Percentiles rank a stretch among this genome's conserved stretches.
These are phyloP conservation scores for Grammomys dolichurus DNA, from an alignment of 2,113 vertebrate species.

Conservation along the genomic window DNA sequence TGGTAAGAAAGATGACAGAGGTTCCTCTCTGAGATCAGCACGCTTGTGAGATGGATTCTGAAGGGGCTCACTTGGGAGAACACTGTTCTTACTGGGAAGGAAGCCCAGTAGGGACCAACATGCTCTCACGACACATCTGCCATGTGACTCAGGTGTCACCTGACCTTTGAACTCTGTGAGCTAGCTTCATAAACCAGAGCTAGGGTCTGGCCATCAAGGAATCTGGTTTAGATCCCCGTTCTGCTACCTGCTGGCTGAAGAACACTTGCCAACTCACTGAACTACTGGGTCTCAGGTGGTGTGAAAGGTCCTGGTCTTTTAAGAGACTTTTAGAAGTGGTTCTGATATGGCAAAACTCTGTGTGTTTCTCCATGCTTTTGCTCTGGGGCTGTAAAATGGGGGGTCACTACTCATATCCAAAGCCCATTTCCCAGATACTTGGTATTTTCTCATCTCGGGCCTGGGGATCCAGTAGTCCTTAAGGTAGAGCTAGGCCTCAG, in stretches of 20 bases:
- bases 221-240: not conserved
- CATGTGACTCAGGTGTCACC: not conserved
- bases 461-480: too few species aligned
- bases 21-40: not conserved
- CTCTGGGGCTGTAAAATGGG: not conserved
- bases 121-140: not conserved
- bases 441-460: not conserved
- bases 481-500: not conserved
- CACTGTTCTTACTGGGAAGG: fast-evolving
- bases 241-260: not conserved
- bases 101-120: not conserved
- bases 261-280: not conserved
- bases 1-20: not conserved
- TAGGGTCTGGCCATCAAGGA: not conserved
- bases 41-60: not conserved
- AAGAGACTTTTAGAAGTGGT: not conserved
- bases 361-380: not conserved
- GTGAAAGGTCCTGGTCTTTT: not conserved
- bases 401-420: not conserved
- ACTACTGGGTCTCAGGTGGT: fast-evolving
- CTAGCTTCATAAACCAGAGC: not conserved
- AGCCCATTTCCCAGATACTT: not conserved
- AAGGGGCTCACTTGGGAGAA: not conserved
- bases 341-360: not conserved
- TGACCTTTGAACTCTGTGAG: not conserved